Evolutionary conservation across 2,888 invertebrate genomes (phyloP), one percentile per base, ranked within the genome.

Genomic region (Lithosia quadra): DNA sequence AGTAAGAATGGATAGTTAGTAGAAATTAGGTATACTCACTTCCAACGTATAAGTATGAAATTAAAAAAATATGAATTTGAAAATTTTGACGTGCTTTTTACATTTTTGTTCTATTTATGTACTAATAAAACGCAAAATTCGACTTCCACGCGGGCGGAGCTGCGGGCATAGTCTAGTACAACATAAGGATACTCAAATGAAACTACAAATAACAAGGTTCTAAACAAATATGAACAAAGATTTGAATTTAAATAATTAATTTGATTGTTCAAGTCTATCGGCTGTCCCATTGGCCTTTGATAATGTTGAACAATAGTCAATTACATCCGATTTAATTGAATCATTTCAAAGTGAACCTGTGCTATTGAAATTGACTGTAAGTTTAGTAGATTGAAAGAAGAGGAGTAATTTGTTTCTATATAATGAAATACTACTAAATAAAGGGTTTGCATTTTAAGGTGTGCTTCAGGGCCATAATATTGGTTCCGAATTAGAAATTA

Each of bases 401-500:
- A 10, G n/a, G n/a, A 65, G 63, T 63, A 68, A 75, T 72, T 78
- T 66, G 39, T 72, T 75, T 39, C 18, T 68, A 62, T 49, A 2
- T 72, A 65, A 39, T 63, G 33, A 39, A 60, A 65, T 53, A 73
- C 22, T 64, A 58, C 22, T 15, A 24, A 65, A 39, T 68, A 22
- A 61, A 58, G 59, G 36, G 67, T 71, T 56, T 21, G 55, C 73
- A 78, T 73, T 67, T 68, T 49, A 75, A 76, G 62, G 53, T 24
- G 24, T 63, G 55, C 71, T 53, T 28, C 10, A 53, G 64, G 66
- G 73, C 66, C 28, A n/a, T 15, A 62, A n/a, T 62, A 15, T 75
- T 71, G 55, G 33, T 67, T 28, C 33, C 24, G 56, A 57, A 36
- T 56, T n/a, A 64, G 61, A 60, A 69, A 68, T 43, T 39, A 18